Conservation (phyloP, 1,140 invertebrate species). For the Magallana ariakensis region DNA sequence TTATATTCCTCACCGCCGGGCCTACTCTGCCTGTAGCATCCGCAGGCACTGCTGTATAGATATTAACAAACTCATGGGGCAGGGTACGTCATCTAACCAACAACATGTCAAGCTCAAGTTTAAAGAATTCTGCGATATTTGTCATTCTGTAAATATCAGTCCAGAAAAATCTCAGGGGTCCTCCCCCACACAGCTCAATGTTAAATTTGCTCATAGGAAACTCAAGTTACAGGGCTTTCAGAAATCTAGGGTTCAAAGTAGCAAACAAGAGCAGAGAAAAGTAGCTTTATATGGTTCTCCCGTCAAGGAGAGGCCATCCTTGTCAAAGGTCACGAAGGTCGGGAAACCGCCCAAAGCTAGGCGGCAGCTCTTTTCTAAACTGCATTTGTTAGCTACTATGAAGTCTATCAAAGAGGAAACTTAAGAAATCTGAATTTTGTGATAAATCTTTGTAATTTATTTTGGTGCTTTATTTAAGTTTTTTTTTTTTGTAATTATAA, state of each 20-base stretch:
- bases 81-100: constrained; percentile 42
- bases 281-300: constrained; percentile 19
- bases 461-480: constrained; percentile 7
- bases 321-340: not conserved
- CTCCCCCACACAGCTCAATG: not conserved
- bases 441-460: not conserved
- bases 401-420: constrained; percentile 31
- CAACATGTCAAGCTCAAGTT: constrained; percentile 37
- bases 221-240: constrained; percentile 9
- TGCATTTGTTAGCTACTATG: constrained; percentile 3
- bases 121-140: constrained; percentile 26
- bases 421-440: not conserved
- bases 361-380: not conserved
- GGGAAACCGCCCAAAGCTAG: constrained; percentile 13
- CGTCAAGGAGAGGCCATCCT: not conserved
- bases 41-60: constrained; percentile 77
- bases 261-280: constrained; percentile 12
- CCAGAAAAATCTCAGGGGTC: not conserved
- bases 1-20: constrained; percentile 75
- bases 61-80: constrained; percentile 71
- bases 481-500: not conserved
- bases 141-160: not conserved
- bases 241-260: not conserved
- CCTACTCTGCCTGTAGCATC: constrained; percentile 76
- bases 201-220: constrained; percentile 12